Evolutionary conservation across 2,888 invertebrate species (phyloP), one percentile per base, ranked within the genome.

Genomic region (Chrysodeixis includens): DNA sequence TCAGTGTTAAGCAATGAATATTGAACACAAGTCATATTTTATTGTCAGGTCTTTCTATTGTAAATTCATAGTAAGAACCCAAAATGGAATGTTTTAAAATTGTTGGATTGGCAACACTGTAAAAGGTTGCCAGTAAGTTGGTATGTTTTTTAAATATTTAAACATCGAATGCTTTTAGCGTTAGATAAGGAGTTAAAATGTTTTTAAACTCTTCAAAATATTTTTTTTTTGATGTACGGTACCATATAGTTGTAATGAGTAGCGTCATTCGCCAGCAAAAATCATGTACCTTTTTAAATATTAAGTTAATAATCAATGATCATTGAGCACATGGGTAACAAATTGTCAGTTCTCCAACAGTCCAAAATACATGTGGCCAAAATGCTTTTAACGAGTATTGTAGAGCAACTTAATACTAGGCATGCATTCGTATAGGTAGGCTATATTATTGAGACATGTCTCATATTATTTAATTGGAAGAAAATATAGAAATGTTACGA

Each of bases 61-160:
- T 40, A 40, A 40, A n/a, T 6, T 40, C 40, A 40, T 35, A 3
- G 40, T 40, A 40, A n/a, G n/a, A 5, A n/a, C n/a, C 5, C 0
- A 5, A n/a, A n/a, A 46, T 18, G 18, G 20, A 46, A 46, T 46
- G 46, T 46, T 46, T 49, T 49, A 10, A 10, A 44, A 49, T 49
- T 49, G 46, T 49, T 49, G 10, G 5, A 20, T 49, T 49, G 46
- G 46, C 20, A 49, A 20, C 46, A 49, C 46, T 49, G n/a, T n/a
- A 40, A 40, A n/a, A 46, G 2, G 8, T 18, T 18, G 18, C 9
- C 9, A 46, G 16, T 46, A 6, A 10, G 46, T 20, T 10, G 10
- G 20, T 49, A 3, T 18, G 2, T 9, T 46, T 7, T 49, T 49
- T 20, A 20, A 4, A 10, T 16, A 20, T 49, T 49, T 12, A 8